These are phyloP conservation scores for Chirona hameri DNA, from an alignment of 2,888 invertebrate genomes.

Conservation along the genomic window DNA sequence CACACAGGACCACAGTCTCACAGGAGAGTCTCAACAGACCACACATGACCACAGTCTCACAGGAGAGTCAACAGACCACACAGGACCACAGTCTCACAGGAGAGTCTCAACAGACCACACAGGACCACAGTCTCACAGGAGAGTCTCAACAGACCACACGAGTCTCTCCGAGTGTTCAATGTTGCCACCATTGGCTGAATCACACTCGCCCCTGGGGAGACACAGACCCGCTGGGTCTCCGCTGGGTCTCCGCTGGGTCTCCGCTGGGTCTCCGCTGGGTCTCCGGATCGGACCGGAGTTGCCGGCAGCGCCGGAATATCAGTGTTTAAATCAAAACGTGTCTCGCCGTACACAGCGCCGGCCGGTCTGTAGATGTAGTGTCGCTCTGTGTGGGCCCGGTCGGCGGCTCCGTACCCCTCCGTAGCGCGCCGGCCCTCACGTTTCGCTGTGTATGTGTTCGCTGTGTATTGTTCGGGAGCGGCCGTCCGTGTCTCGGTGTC, in stretches of 20 bases:
- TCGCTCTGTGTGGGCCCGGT: neutral
- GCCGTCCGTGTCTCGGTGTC: neutral
- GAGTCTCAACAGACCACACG: no score
- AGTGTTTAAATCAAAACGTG: constrained; percentile 8
- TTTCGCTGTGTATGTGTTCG: neutral
- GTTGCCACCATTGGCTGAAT: neutral
- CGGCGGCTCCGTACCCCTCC: neutral
- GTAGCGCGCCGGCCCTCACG: neutral
- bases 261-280: neutral
- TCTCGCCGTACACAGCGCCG: neutral
- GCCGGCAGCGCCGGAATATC: neutral
- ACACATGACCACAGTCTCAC: no score
- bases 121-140: no score
- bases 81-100: no score
- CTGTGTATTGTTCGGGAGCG: neutral
- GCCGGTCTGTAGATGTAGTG: neutral
- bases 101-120: no score
- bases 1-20: no score
- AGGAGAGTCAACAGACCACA: no score
- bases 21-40: no score
- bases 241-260: no score
- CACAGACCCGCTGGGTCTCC: neutral
- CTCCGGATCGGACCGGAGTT: neutral
- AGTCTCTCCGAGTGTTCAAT: neutral
- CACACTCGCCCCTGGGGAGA: neutral